Base-by-base conservation (phyloP, 2,797 vertebrate species). In the Simalia tracyae region DNA sequence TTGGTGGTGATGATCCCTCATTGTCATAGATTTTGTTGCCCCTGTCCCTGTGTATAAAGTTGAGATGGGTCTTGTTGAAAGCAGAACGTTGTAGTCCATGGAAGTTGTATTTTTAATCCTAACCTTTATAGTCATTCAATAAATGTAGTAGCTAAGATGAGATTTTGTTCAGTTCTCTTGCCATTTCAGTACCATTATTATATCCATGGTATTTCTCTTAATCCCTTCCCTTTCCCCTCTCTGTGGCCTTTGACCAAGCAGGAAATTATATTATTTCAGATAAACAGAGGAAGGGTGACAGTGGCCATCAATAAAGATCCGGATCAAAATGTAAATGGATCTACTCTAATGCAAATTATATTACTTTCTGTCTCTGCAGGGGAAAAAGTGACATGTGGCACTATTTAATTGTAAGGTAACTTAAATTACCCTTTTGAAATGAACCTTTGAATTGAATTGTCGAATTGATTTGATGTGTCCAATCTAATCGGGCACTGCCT, bases 231-330 rank as follows among this genome's bases (percentile, higher is more conserved):
- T 50, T 19, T 2, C 15, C 26, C 2, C 46, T 81, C n/a, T 17
- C 59, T 9, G 24, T 24, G 57, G 24, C 26, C 86, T n/a, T 87
- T 89, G 94, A 50, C 54, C 22, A 91, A 91, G n/a, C 57, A 54
- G 89, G 86, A 85, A 89, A 93, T 91, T 88, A 19, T 60, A 63
- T 14, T 7, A 81, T 84, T 84, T 66, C 86, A 93, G 26, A 56
- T 81, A 95, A 94, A 50, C 84, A 36, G 60, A 66, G 90, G 85
- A 19, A 36, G 15, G 91, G 14, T 66, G 94, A 92, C 94, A 91
- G 91, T 56, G 93, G 91, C 1, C 26, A 91, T 93, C 91, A 4
- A 89, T 36, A 19, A 88, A 89, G 11, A 76, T 28, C 4, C 1
- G 85, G 72, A 76, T 96, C 90, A 56, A 92, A 63, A 91, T 92